These are phyloP conservation scores for Bothrops jararaca DNA, from an alignment of 2,113 vertebrate species.

Conservation along the genomic window DNA sequence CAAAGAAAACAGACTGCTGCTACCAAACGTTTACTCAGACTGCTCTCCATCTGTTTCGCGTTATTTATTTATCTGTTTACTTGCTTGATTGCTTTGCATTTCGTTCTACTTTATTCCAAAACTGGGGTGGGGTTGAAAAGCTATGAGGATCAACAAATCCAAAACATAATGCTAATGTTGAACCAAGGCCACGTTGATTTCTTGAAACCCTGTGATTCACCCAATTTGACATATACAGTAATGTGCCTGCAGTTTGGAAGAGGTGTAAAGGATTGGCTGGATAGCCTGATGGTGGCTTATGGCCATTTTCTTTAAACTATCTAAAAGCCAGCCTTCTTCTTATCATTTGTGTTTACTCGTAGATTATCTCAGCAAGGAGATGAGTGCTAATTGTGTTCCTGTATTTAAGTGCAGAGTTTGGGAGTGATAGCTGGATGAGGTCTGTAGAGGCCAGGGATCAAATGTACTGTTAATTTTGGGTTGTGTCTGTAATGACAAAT, in stretches of 20 bases:
- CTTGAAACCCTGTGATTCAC: background rate
- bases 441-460: background rate
- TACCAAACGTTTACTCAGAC: background rate
- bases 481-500: background rate
- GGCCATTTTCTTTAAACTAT: background rate
- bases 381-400: background rate
- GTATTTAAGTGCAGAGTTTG: background rate
- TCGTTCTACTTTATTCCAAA: background rate
- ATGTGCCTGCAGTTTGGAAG: background rate
- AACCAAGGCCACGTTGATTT: background rate
- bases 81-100: background rate
- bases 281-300: background rate
- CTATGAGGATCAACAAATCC: background rate
- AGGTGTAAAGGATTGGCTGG: background rate
- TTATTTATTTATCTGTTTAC: background rate
- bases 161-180: background rate
- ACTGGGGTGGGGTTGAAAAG: background rate
- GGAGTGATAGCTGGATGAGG: background rate
- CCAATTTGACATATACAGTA: background rate
- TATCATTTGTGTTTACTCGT: background rate
- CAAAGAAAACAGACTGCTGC: background rate
- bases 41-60: background rate
- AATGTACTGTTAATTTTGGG: background rate
- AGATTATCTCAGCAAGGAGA: background rate
- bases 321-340: background rate